Evolutionary conservation across 2,797 vertebrate species (phyloP), one percentile per base, ranked within the genome.

Genomic region (Scomberomorus guttatus): DNA sequence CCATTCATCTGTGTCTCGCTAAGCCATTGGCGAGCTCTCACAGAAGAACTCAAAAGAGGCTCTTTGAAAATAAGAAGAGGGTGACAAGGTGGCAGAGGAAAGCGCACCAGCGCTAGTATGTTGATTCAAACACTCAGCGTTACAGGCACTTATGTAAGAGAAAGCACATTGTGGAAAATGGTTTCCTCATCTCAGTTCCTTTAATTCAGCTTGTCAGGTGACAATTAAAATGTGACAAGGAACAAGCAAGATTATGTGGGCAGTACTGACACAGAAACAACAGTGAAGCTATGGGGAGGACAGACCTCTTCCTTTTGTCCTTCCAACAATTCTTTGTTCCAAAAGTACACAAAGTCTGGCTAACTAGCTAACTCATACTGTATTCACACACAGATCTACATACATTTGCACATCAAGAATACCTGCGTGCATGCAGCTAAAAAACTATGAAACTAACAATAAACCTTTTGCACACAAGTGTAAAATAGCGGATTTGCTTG

Each of bases 61-160:
- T 75, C 73, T 80, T 61, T 78, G 61, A 84, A 81, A 67, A 2
- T 22, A 42, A 69, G 55, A 57, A 72, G 52, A 62, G 56, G 48
- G 44, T 56, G 72, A 61, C 13, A 2, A 55, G 7, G 67, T 52
- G 70, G 66, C 69, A 17, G 61, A 66, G 65, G 54, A 86, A 87
- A 84, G 84, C 82, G 62, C 77, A 87, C 79, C 70, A 65, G 78
- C 44, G 44, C 12, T 5, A 39, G 27, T 17, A 15, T 52, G 56
- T 61, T 69, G 51, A 79, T 61, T 39, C 27, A 62, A 82, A 86
- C 22, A n/a, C 52, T 66, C 24, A 55, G 39, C 42, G 8, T 7
- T 5, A 27, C 59, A 51, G 29, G 6, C 27, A 27, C 18, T 67
- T 34, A 50, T 39, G 42, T 27, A 51, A 57, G 32, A 71, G 34